Percentiles rank a stretch among this genome's conserved stretches.
Evolutionary conservation across 2,113 vertebrate species (phyloP).

Genomic region (Pholis gunnellus): DNA sequence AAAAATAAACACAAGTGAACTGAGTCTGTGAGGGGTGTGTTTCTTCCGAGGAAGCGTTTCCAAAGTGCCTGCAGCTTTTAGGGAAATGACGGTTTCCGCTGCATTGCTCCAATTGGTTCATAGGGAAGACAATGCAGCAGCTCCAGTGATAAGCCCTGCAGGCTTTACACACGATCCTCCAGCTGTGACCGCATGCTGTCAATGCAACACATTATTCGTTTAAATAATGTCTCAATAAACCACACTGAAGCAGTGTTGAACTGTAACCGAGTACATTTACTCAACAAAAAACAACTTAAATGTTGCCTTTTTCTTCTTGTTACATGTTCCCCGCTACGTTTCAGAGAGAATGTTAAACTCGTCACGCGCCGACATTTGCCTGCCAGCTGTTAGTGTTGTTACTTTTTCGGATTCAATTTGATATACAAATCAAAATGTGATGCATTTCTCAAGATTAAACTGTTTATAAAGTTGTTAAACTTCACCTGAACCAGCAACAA

Average conservation of each 20-base stretch:
- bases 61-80: conserved; percentile 20
- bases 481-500: neutral
- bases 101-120: neutral
- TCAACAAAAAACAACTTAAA: neutral
- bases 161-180: conserved; percentile 34
- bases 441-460: neutral
- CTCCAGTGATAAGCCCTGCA: conserved; percentile 18
- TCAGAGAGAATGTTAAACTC: neutral
- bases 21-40: conserved; percentile 37
- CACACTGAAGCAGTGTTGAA: neutral
- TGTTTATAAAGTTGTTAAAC: neutral
- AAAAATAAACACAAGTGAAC: conserved; percentile 70
- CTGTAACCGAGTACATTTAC: neutral
- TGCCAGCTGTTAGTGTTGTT: neutral
- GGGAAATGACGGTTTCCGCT: conserved; percentile 2
- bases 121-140: conserved; percentile 17
- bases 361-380: neutral
- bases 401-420: neutral
- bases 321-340: too few relatives aligned
- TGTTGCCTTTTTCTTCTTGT: neutral
- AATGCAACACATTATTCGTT: conserved; percentile 20
- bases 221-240: neutral
- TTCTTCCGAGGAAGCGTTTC: conserved; percentile 3
- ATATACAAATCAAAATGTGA: neutral
- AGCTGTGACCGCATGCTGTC: conserved; percentile 47